A percentile compares a stretch with the other conserved stretches of the same genome.
These are phyloP conservation scores for Potamilus streckersoni DNA, from an alignment of 1,140 invertebrate species.

Conservation along the genomic window DNA sequence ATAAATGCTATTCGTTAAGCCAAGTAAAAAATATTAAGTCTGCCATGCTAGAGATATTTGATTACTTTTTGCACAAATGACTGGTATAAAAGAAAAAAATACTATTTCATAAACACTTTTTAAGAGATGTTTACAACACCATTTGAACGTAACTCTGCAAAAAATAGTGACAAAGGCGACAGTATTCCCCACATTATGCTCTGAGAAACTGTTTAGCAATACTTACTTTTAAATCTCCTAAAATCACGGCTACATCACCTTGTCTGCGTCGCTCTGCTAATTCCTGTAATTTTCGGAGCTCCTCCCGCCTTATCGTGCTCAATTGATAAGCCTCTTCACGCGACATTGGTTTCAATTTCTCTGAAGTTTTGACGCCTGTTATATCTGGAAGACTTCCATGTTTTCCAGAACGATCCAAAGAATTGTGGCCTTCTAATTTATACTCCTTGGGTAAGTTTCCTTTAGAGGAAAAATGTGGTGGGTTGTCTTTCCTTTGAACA, in stretches of 20 bases:
- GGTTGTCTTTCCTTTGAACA: constrained; percentile 43
- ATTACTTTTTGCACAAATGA: no score
- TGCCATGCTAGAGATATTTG: no score
- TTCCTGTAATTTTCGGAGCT: constrained; percentile 89
- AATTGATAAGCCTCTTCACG: constrained; percentile 95
- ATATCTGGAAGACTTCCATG: constrained; percentile 86
- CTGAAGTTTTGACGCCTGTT: constrained; percentile 70
- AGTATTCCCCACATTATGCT: no score
- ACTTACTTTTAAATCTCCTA: constrained; percentile 85
- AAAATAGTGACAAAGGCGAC: no score
- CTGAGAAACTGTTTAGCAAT: background rate
- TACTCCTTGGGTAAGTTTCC: constrained; percentile 62
- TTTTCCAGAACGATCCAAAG: constrained; percentile 30
- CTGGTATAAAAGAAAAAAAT: no score
- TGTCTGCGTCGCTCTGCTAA: constrained; percentile 78
- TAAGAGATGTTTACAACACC: no score
- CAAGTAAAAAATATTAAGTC: no score
- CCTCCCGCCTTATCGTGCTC: constrained; percentile 92
- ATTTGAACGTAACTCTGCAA: no score
- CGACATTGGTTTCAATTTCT: constrained; percentile 82
- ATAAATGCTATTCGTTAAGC: no score
- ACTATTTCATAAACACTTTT: no score
- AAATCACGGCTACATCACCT: constrained; percentile 63
- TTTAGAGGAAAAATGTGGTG: constrained; percentile 47
- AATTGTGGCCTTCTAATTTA: constrained; percentile 87